Conservation (phyloP, 2,113 vertebrate genomes). For the Hypocryptadius cinnamomeus region DNA sequence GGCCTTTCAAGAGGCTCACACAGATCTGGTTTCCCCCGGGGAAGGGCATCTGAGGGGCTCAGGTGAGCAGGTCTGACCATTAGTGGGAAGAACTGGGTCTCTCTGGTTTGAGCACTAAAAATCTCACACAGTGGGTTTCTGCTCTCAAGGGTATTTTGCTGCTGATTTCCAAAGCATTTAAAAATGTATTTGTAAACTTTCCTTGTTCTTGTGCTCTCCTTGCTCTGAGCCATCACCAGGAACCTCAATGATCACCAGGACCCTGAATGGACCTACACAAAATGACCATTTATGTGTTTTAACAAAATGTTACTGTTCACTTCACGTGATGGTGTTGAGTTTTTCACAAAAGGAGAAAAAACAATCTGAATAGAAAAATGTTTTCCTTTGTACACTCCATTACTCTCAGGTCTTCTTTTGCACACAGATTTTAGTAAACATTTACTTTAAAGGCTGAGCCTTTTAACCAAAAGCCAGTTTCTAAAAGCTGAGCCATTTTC, state of each 20-base stretch:
- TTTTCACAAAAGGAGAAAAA: neutral
- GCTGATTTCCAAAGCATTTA: neutral
- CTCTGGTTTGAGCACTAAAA: conserved; percentile 23
- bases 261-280: neutral
- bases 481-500: neutral
- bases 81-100: conserved; percentile 18
- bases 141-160: neutral
- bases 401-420: neutral
- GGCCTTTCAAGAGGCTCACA: neutral
- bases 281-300: neutral
- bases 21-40: neutral
- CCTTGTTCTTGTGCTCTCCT: neutral
- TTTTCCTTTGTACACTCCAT: neutral
- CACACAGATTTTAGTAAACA: neutral
- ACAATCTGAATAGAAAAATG: neutral
- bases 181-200: neutral
- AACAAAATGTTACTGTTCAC: neutral
- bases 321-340: neutral
- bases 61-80: neutral
- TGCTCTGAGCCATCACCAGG: neutral
- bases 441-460: neutral
- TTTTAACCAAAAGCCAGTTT: neutral
- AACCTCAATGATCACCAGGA: neutral
- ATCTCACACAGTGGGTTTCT: neutral
- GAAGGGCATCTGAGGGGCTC: conserved; percentile 5